phyloP scores from a whole-genome alignment of 2,888 invertebrate genomes.

The Dinocampus coccinellae region DNA sequence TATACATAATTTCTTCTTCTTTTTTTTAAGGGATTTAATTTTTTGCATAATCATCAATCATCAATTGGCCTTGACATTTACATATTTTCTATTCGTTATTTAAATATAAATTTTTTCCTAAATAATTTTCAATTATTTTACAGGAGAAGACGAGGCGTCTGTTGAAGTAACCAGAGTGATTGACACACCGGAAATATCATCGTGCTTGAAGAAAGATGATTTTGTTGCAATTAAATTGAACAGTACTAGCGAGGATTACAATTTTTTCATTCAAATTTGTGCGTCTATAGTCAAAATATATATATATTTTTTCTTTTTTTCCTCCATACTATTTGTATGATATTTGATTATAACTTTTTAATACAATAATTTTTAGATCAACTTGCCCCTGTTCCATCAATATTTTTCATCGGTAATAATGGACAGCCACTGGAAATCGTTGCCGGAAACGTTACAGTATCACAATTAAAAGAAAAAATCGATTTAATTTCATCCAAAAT shows the following conservation, averaged over 20 bases:
- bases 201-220: slow-evolving; percentile 73
- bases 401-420: slow-evolving; percentile 88
- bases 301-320: slow-evolving; percentile 15
- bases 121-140: neutral
- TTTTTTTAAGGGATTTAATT: slow-evolving; percentile 12
- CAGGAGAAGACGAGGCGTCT: slow-evolving; percentile 84
- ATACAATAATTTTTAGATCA: slow-evolving; percentile 72
- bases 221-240: slow-evolving; percentile 85
- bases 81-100: slow-evolving; percentile 1
- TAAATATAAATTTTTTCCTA: neutral
- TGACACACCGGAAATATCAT: slow-evolving; percentile 73
- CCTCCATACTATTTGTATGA: too few species aligned
- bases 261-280: slow-evolving; percentile 88
- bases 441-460: slow-evolving; percentile 74
- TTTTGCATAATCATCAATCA: slow-evolving; percentile 39
- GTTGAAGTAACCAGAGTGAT: slow-evolving; percentile 76
- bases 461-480: slow-evolving; percentile 77
- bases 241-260: slow-evolving; percentile 81
- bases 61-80: slow-evolving; percentile 4
- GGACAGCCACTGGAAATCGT: slow-evolving; percentile 87
- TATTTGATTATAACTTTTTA: slow-evolving; percentile 12
- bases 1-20: neutral
- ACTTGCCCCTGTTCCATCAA: slow-evolving; percentile 82
- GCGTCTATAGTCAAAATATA: slow-evolving; percentile 73
- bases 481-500: slow-evolving; percentile 74